These are phyloP conservation scores for Dipodomys merriami DNA, from an alignment of 2,113 vertebrate genomes.

Conservation along the genomic window DNA sequence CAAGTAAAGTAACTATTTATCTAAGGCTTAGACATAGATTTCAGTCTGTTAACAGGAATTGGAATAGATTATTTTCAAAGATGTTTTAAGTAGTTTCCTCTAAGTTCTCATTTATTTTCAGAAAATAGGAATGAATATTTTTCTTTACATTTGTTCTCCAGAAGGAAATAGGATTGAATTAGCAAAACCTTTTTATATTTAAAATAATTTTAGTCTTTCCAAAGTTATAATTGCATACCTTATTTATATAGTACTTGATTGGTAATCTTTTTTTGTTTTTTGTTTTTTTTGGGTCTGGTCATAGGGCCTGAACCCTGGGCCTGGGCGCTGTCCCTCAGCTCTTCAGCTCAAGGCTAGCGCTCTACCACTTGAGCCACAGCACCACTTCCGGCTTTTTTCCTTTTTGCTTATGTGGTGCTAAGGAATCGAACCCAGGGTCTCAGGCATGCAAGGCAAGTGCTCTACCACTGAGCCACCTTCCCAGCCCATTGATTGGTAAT, in stretches of 20 bases:
- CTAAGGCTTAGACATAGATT: neutral
- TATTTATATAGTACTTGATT: constrained; percentile 15
- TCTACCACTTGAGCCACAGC: too few species aligned
- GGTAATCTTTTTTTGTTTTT: neutral
- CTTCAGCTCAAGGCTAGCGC: too few species aligned
- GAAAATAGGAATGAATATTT: neutral
- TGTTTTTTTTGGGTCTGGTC: neutral
- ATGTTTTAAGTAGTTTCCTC: constrained; percentile 24
- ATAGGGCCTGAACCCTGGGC: too few species aligned
- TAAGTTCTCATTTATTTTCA: constrained; percentile 38
- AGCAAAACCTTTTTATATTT: constrained; percentile 4
- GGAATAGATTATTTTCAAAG: constrained; percentile 17
- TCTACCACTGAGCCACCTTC: too few species aligned
- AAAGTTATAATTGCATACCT: constrained; percentile 10
- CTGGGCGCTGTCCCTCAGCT: too few species aligned
- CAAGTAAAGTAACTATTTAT: constrained; percentile 42
- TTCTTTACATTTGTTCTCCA: neutral
- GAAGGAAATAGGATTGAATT: constrained; percentile 27
- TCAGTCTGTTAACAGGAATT: neutral
- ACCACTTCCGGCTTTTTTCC: too few species aligned
- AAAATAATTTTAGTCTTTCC: constrained; percentile 24
- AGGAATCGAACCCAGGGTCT: too few species aligned
- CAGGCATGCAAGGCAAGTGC: too few species aligned
- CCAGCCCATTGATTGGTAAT: neutral
- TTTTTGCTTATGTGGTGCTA: too few species aligned